Evolutionary conservation across 2,888 invertebrate genomes (phyloP).

Genomic region (Synergus gifuensis): DNA sequence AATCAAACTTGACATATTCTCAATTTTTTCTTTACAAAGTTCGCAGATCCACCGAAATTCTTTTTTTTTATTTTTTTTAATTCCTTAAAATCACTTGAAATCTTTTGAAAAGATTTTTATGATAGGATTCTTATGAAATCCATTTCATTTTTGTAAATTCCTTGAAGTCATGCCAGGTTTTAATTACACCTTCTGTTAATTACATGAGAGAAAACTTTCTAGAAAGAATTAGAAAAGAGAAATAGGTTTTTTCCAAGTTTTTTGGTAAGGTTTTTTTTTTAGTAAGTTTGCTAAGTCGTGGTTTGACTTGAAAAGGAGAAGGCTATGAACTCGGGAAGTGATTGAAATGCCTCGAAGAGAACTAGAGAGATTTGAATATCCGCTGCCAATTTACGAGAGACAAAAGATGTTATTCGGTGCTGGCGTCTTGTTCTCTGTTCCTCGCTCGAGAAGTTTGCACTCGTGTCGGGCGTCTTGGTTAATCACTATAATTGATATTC

Average conservation of each 20-base stretch:
- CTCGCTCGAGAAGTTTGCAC: constrained; percentile 64
- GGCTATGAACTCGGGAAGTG: constrained; percentile 45
- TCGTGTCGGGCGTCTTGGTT: constrained; percentile 72
- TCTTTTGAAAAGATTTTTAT: too few species aligned
- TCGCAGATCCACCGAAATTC: too few species aligned
- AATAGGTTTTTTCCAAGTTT: not conserved
- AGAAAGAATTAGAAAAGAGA: not conserved
- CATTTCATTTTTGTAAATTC: too few species aligned
- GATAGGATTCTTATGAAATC: too few species aligned
- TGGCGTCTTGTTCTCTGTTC: constrained; percentile 50
- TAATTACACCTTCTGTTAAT: not conserved
- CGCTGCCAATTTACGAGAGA: constrained; percentile 68
- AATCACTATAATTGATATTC: constrained; percentile 79
- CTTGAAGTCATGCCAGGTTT: too few species aligned
- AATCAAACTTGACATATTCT: not conserved
- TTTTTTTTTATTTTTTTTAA: too few species aligned
- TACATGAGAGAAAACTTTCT: not conserved
- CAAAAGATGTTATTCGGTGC: constrained; percentile 74
- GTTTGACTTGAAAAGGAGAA: constrained; percentile 26
- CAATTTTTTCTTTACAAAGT: too few species aligned
- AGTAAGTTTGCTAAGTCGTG: constrained; percentile 33
- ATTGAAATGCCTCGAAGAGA: constrained; percentile 64
- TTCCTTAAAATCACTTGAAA: too few species aligned
- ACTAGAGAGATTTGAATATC: constrained; percentile 68
- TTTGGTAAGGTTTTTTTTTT: not conserved